These are phyloP conservation scores for Halcyon malimbica DNA, from an alignment of 2,113 vertebrate species.

Conservation along the genomic window DNA sequence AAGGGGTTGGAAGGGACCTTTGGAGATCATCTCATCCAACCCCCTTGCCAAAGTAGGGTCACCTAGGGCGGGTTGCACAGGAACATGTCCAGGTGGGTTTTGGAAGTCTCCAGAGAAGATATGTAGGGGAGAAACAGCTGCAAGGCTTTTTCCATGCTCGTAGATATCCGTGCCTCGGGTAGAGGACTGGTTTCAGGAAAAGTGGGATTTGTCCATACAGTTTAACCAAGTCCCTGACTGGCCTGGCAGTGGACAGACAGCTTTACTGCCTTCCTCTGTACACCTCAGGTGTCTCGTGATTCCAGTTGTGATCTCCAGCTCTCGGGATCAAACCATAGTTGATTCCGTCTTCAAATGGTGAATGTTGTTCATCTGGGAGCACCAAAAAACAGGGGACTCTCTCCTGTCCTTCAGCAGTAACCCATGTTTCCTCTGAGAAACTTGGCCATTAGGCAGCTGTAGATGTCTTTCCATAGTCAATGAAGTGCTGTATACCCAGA, in stretches of 20 bases:
- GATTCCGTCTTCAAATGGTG: background rate
- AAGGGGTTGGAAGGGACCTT: too few relatives aligned
- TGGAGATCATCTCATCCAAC: too few relatives aligned
- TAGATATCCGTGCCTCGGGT: background rate
- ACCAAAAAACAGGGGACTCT: background rate
- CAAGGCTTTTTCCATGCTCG: background rate
- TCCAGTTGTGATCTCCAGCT: background rate
- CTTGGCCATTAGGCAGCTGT: rapidly evolving
- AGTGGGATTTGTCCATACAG: rapidly evolving
- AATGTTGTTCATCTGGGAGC: background rate
- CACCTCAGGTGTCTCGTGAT: background rate
- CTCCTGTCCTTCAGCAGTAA: background rate
- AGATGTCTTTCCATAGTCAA: background rate
- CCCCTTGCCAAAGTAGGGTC: too few relatives aligned
- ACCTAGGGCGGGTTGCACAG: too few relatives aligned
- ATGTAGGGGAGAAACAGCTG: background rate
- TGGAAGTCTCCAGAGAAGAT: too few relatives aligned
- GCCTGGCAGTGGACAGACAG: rapidly evolving
- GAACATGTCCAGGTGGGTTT: too few relatives aligned
- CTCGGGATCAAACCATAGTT: background rate
- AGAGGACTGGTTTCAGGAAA: background rate
- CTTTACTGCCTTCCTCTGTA: background rate
- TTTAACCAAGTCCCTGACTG: background rate
- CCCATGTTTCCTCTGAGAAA: background rate
- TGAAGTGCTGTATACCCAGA: background rate